Evolutionary conservation across 2,888 invertebrate genomes (phyloP).

Genomic region (Volucella inflata): DNA sequence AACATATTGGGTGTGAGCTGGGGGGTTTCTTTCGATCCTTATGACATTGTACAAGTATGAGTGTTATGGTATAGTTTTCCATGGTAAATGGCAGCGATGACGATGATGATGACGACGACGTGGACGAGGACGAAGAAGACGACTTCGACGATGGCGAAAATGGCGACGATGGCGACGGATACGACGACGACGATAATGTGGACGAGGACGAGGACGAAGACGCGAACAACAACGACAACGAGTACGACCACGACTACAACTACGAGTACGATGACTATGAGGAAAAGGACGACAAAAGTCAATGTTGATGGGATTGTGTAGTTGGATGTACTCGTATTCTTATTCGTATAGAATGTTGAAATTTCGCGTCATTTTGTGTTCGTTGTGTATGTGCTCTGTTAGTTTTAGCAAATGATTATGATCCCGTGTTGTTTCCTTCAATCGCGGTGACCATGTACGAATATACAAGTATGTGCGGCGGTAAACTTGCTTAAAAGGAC

Average conservation of each 20-base stretch:
- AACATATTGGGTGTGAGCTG: too few species aligned
- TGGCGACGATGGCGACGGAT: slow-evolving; percentile 2
- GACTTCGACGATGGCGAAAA: slow-evolving; percentile 6
- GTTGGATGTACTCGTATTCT: slow-evolving; percentile 23
- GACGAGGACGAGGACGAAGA: slow-evolving; percentile 21
- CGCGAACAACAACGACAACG: not conserved
- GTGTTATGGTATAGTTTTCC: slow-evolving; percentile 74
- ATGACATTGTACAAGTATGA: slow-evolving; percentile 71
- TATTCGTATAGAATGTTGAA: slow-evolving; percentile 47
- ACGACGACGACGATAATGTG: slow-evolving; percentile 39
- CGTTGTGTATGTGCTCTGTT: slow-evolving; percentile 61
- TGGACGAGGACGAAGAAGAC: slow-evolving; percentile 41
- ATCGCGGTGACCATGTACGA: slow-evolving; percentile 37
- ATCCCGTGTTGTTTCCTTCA: slow-evolving; percentile 61
- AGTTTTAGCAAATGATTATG: slow-evolving; percentile 71
- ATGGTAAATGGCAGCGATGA: slow-evolving; percentile 73
- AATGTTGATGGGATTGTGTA: slow-evolving; percentile 63
- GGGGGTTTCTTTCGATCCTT: slow-evolving; percentile 59
- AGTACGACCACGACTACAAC: not conserved
- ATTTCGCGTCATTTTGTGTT: slow-evolving; percentile 53
- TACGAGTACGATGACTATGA: not conserved
- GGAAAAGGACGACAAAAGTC: slow-evolving; percentile 34
- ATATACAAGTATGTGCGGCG: slow-evolving; percentile 12
- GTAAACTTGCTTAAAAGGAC: slow-evolving; percentile 39
- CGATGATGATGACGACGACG: slow-evolving; percentile 65